These are phyloP conservation scores for Montipora sp. DNA, from an alignment of 64 coral and sea anemone species.

Conservation along the genomic window DNA sequence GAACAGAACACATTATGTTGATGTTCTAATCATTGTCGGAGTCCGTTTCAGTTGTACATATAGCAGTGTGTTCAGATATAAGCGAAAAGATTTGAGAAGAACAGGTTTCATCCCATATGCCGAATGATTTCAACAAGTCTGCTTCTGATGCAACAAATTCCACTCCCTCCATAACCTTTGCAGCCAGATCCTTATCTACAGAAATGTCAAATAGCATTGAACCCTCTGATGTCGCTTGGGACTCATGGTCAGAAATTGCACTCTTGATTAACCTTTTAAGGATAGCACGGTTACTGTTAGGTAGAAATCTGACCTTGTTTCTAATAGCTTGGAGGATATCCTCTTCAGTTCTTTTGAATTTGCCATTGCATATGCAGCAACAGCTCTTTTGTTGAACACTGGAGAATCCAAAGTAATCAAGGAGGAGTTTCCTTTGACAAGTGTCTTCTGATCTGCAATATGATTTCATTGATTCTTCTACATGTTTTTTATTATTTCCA, in stretches of 20 bases:
- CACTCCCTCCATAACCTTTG: conserved; percentile 47
- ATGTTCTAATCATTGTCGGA: too few relatives aligned
- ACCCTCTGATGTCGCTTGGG: background rate
- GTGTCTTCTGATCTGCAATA: conserved; percentile 27
- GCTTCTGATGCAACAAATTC: conserved; percentile 46
- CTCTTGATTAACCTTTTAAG: conserved; percentile 31
- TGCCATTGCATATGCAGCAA: conserved; percentile 63
- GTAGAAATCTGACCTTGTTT: conserved; percentile 36
- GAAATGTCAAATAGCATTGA: conserved; percentile 48
- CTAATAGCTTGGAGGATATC: background rate
- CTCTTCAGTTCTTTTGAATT: background rate
- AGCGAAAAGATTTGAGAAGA: conserved; percentile 17
- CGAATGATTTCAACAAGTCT: conserved; percentile 40
- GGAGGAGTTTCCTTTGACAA: conserved; percentile 59
- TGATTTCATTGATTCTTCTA: background rate
- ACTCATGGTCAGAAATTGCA: conserved; percentile 6
- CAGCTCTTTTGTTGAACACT: conserved; percentile 53
- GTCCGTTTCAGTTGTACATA: too few relatives aligned
- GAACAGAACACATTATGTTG: conserved; percentile 6
- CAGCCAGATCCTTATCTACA: conserved; percentile 31
- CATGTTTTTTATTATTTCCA: too few relatives aligned
- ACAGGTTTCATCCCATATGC: conserved; percentile 56
- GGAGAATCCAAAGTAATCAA: conserved; percentile 78
- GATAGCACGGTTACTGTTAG: conserved; percentile 24
- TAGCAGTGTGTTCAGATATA: too few relatives aligned